Evolutionary conservation across 2,888 invertebrate genomes (phyloP), one percentile per base, ranked within the genome.

Genomic region (Diarsia dahlii): DNA sequence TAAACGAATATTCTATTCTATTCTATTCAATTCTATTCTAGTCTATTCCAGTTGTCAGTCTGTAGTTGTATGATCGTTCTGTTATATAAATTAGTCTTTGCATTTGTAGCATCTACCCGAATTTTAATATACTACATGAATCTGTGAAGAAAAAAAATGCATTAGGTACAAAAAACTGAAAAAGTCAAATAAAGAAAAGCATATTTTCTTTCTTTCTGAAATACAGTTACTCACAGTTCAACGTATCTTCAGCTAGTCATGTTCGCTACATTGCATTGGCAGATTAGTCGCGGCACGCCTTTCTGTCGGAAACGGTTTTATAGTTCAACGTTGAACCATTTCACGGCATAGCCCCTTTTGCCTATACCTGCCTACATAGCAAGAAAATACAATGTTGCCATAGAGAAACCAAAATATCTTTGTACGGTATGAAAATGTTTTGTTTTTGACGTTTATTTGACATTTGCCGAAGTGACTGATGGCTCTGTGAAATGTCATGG

Each of bases 281-380:
- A 23, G 60, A 81, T 81, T 79, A 64, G 79, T 76, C 28, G n/a
- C 79, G 79, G 52, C 81, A 79, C 79, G 81, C 81, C 79, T 81
- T 50, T n/a, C 50, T 34, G 67, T 75, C 54, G 81, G 79, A 79
- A 79, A 81, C 64, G 76, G 52, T 78, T 81, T 58, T 76, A 79
- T 58, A 68, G 81, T 52, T 66, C n/a, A 80, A 66, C 78, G 80
- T n/a, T 78, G 79, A 81, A 79, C 81, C 79, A 81, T 81, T 79
- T 81, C 64, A 67, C 74, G 46, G 23, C n/a, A 18, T 46, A 23
- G 34, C 56, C 63, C 71, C 64, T 8, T 80, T 23, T 62, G 74
- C 62, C 10, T 28, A 28, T 50, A 50, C 39, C 3, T 28, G 34
- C 52, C 28, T 50, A 34, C 45, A 18, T 20, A 81, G n/a, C 56